Base-by-base conservation (phyloP, 2,888 invertebrate species). In the Rhabditoides inermis region DNA sequence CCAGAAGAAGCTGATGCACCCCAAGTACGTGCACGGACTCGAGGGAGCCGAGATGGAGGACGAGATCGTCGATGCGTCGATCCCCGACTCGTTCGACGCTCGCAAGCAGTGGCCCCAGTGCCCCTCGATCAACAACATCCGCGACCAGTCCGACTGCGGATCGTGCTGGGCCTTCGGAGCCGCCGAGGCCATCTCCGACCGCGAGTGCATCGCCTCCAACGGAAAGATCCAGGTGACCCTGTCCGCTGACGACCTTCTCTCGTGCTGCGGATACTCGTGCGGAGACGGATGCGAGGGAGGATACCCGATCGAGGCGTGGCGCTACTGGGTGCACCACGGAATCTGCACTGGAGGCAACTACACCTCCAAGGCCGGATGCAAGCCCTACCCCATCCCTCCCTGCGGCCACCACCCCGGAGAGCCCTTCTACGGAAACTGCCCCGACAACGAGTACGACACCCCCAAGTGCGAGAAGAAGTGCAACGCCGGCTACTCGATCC, bases 321-420 rank as follows among this genome's bases (percentile, higher is more conserved):
- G 83, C 46, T 88, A 87, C 78, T 90, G 88, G 86, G 85, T 85
- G 25, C 81, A 83, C 53, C 83, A 83, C 47, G 90, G 90, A 3
- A 79, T 90, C 46, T 90, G 90, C 1, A 88, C 87, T 46, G 90
- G 91, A 36, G 90, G 90, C 1, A 81, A 83, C 53, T 66, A 60
- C 57, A 39, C 51, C 36, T 54, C 54, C 40, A 56, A 64, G 51
- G 50, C 80, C 82, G 90, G 90, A 7, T 92, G 92, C 79, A 83
- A 84, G 63, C 90, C 90, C 0, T 91, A 91, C 77, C 84, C 84
- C 73, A 86, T 91, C 61, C 80, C 84, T 10, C 87, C 89, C 0
- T 91, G 91, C 77, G 90, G 90, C 76, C 91, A 91, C 77, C 90
- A 91, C 77, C 85, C 86, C 0, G 85, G 85, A 50, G 90, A 90